Base-by-base conservation (phyloP, 2,113 vertebrate species). In the Neomonachus schauinslandi region DNA sequence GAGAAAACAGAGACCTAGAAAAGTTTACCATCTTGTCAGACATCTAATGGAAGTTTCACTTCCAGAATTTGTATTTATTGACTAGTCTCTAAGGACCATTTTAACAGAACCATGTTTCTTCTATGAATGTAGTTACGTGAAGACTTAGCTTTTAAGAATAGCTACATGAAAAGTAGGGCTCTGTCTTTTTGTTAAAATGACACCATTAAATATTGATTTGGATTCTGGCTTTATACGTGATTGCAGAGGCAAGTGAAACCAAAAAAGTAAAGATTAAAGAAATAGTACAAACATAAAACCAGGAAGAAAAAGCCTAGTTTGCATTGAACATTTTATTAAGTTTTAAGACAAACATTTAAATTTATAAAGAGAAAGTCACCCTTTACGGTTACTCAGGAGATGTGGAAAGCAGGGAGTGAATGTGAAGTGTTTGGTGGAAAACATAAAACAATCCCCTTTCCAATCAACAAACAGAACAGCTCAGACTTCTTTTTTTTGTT, bases 381-480 rank as follows among this genome's bases (percentile, higher is more conserved):
- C 21, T 83, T 94, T 11, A 71, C 1, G n/a, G 7, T 72, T 69
- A 77, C 26, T 36, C 33, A 42, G 59, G 49, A 28, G 18, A 83
- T 86, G 21, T 0, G 3, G 46, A 28, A 72, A 76, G 16, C 4
- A 7, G 21, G 8, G 18, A n/a, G 33, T 31, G 2, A 85, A 59
- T 26, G 5, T 36, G 46, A 90, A 61, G 85, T 74, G 14, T 59
- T 91, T 87, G 63, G 63, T 67, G n/a, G 71, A 77, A 96, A 94
- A 92, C 13, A 46, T 61, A 79, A 85, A 96, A 83, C 80, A 96
- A 69, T 69, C 8, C 10, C 28, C 42, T 87, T 92, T 95, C 39
- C 49, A 82, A 76, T 31, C 55, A 94, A 93, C 94, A 67, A 96
- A 97, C 39, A 59, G n/a, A 94, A 83, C 39, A 63, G 39, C 84